Percentiles rank a stretch among this genome's conserved stretches.
phyloP scores from a whole-genome alignment of 2,113 vertebrate species.

The Ploceus nigricollis region DNA sequence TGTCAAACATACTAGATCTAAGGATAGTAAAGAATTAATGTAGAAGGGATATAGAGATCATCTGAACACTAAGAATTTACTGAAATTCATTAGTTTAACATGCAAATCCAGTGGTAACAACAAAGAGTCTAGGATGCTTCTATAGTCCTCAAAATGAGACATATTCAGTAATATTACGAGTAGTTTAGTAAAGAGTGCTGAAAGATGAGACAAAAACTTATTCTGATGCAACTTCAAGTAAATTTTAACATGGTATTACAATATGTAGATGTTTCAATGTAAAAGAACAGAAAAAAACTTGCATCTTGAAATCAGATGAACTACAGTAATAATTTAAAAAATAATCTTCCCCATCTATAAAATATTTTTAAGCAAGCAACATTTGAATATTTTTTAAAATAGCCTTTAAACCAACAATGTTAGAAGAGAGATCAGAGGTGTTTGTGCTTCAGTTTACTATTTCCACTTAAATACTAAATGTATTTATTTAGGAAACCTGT shows the following conservation, averaged over 20 bases:
- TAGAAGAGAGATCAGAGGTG: background rate
- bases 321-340: background rate
- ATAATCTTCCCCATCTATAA: background rate
- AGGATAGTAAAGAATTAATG: background rate
- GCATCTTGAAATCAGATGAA: background rate
- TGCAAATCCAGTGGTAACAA: background rate
- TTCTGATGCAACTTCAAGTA: slow-evolving; percentile 62
- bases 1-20: background rate
- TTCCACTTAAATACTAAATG: background rate
- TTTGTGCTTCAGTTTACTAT: background rate
- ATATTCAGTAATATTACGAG: background rate
- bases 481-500: background rate
- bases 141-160: slow-evolving; percentile 31
- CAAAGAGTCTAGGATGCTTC: background rate
- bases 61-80: background rate
- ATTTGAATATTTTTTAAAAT: background rate
- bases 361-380: background rate
- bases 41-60: background rate
- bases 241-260: background rate
- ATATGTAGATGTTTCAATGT: background rate
- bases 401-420: background rate
- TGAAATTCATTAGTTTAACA: background rate
- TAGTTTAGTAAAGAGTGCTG: slow-evolving; percentile 23
- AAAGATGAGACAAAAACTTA: slow-evolving; percentile 30
- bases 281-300: background rate